These are phyloP conservation scores for Chromis chromis DNA, from an alignment of 2,797 vertebrate species.

Conservation along the genomic window DNA sequence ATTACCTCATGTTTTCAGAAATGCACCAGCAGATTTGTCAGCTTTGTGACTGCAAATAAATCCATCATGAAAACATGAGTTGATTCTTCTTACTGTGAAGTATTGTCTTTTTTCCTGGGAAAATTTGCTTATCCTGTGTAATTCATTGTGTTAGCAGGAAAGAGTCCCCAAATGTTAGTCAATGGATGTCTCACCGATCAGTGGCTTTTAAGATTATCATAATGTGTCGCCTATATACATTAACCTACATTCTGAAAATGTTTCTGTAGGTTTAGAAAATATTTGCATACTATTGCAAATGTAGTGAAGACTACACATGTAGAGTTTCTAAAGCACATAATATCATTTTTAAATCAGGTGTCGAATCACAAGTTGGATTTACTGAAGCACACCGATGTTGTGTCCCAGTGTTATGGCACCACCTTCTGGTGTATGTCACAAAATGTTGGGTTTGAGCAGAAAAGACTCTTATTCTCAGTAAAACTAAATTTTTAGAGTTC, in stretches of 20 bases:
- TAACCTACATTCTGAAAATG: too few species aligned
- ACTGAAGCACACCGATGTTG: neutral
- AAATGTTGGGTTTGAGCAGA: neutral
- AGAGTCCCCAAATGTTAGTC: neutral
- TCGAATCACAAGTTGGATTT: neutral
- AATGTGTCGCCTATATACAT: too few species aligned
- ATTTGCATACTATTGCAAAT: neutral
- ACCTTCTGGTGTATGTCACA: slow-evolving; percentile 36
- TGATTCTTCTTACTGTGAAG: too few species aligned
- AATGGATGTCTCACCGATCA: neutral
- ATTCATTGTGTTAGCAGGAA: neutral
- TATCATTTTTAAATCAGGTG: neutral
- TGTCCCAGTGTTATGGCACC: slow-evolving; percentile 22
- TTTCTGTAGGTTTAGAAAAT: too few species aligned
- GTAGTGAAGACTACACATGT: neutral
- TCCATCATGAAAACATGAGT: too few species aligned
- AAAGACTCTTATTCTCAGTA: neutral
- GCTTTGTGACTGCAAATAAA: too few species aligned
- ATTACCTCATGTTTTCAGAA: too few species aligned
- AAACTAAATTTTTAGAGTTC: neutral
- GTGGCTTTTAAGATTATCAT: neutral
- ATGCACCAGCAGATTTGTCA: too few species aligned
- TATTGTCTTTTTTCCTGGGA: too few species aligned
- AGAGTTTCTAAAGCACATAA: neutral
- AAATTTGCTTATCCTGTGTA: too few species aligned